Evolutionary conservation across 92 coral and sea anemone genomes (phyloP), one percentile per base, ranked within the genome.

Genomic region (Porites evermanni): DNA sequence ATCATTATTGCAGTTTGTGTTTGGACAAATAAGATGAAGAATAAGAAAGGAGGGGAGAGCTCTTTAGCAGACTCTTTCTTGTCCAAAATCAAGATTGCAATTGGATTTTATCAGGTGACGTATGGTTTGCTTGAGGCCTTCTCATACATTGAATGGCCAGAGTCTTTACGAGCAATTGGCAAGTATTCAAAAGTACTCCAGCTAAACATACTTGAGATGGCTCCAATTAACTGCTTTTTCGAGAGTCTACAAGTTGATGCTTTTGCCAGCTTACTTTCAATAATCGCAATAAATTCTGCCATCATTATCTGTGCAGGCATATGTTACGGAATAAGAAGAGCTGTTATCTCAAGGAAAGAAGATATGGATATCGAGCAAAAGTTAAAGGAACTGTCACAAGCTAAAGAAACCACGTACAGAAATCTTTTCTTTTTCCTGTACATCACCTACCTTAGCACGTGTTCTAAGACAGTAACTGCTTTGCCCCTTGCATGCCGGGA

Each of bases 91-190:
- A 80, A 80, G 60, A 80, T 80, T 38, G 44, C 68, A 32, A 52
- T 80, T 67, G 85, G 85, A 52, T 80, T 80, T 38, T 72, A 38
- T 12, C 74, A 70, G 76, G 53, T 50, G 17, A 38, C 56, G 9
- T 29, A 50, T 72, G 56, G 53, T 4, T 70, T 70, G 38, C 74
- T 70, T 7, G 74, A 70, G 24, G 67, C 24, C 16, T 63, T 63
- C 67, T 18, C 85, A 52, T 80, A 80, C 85, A 69, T 80, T 0
- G 23, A 80, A 21, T 80, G 85, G 85, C 85, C 67, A 63, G 20
- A 63, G 67, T 63, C 67, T 20, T 7, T 63, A 20, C 19, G 10
- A 63, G 67, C n/a, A 7, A n/a, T 63, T 6, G n/a, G 67, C 21
- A 63, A 63, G n/a, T 63, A 63, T 63, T 13, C 21, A 17, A n/a